phyloP scores from a whole-genome alignment of 37 sponge, comb jelly and placozoan species.

The Beroe ovata region DNA sequence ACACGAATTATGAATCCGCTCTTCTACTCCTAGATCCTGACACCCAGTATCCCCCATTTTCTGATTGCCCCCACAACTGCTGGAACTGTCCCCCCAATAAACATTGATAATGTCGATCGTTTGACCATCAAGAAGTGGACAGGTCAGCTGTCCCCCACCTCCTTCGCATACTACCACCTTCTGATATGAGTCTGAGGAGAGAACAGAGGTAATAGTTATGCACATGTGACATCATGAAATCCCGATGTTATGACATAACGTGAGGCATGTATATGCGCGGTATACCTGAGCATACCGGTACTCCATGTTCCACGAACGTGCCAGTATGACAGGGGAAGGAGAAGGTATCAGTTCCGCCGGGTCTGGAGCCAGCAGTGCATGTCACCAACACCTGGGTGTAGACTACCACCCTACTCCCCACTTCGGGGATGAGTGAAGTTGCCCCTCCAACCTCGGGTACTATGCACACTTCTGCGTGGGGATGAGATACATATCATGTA shows the following conservation, averaged over 20 bases:
- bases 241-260: no score
- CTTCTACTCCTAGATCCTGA: no score
- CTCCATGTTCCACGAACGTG: neutral
- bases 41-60: neutral
- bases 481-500: no score
- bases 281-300: constrained; percentile 5
- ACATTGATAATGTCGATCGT: neutral
- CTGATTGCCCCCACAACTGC: neutral
- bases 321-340: neutral
- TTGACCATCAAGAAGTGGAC: neutral
- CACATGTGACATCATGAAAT: no score
- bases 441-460: neutral
- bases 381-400: constrained; percentile 1
- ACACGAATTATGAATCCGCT: neutral
- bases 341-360: neutral
- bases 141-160: neutral
- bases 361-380: neutral
- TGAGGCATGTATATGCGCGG: no score
- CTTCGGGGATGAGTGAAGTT: neutral
- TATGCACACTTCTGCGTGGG: neutral
- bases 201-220: neutral
- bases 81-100: neutral
- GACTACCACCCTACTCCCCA: neutral
- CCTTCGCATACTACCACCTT: constrained; percentile 30
- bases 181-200: neutral